These are phyloP conservation scores for Urechis unicinctus DNA, from an alignment of 2,888 invertebrate genomes.

Conservation along the genomic window DNA sequence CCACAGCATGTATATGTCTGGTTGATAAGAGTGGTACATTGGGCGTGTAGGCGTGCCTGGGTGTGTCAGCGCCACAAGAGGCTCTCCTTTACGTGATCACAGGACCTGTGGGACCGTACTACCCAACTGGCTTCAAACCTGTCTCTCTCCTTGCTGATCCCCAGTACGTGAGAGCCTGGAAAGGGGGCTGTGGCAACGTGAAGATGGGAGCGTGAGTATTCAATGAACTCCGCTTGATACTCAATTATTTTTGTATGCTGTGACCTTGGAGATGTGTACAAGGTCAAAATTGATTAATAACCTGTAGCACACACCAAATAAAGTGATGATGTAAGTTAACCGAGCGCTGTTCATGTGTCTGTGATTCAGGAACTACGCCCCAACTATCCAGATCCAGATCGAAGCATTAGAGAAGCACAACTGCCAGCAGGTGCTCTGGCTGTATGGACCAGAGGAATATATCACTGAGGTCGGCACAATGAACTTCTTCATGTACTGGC, in stretches of 20 bases:
- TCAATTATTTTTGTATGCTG: too few species aligned
- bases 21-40: not conserved
- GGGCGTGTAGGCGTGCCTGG: slow-evolving; percentile 72
- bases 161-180: slow-evolving; percentile 69
- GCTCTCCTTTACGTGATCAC: slow-evolving; percentile 85
- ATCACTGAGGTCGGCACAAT: slow-evolving; percentile 97
- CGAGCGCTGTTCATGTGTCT: not conserved
- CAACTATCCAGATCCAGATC: slow-evolving; percentile 55
- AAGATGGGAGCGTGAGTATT: slow-evolving; percentile 91
- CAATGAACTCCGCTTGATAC: too few species aligned
- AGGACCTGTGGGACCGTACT: slow-evolving; percentile 91
- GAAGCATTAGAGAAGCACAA: slow-evolving; percentile 69
- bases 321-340: not conserved
- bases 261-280: too few species aligned
- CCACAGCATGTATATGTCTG: not conserved
- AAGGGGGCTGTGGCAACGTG: slow-evolving; percentile 81
- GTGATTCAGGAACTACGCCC: slow-evolving; percentile 55
- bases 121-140: slow-evolving; percentile 64
- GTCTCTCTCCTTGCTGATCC: slow-evolving; percentile 91
- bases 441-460: slow-evolving; percentile 86
- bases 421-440: slow-evolving; percentile 92
- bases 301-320: too few species aligned
- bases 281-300: too few species aligned
- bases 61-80: slow-evolving; percentile 79
- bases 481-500: slow-evolving; percentile 88